phyloP scores from a whole-genome alignment of 2,888 invertebrate genomes.

The Sipha maydis region DNA sequence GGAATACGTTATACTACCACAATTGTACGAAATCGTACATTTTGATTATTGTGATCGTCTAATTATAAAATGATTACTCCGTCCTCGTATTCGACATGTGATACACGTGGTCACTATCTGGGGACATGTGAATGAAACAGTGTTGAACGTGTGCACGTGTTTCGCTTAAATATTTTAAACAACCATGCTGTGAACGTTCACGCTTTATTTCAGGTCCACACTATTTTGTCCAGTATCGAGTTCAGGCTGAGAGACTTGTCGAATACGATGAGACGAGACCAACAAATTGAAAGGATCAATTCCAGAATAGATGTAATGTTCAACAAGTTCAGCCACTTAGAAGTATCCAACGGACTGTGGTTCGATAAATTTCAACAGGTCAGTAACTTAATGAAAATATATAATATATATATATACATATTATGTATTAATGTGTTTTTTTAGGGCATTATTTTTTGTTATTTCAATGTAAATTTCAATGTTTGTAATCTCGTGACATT shows the following conservation, averaged over 20 bases:
- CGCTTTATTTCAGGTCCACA: slow-evolving; percentile 29
- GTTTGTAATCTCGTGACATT: too few relatives aligned
- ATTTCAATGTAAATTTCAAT: too few relatives aligned
- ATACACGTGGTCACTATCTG: not conserved
- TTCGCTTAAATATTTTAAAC: not conserved
- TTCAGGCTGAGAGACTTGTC: slow-evolving; percentile 54
- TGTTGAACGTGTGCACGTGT: not conserved
- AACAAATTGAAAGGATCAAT: slow-evolving; percentile 46
- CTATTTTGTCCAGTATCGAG: slow-evolving; percentile 41
- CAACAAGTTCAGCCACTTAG: slow-evolving; percentile 49
- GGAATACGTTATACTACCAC: too few relatives aligned
- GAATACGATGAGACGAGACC: slow-evolving; percentile 47
- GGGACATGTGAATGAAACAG: not conserved
- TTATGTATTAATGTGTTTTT: not conserved
- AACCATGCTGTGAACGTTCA: not conserved
- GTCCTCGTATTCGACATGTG: not conserved
- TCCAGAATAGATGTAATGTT: slow-evolving; percentile 47
- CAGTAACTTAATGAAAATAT: not conserved
- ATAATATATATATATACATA: not conserved
- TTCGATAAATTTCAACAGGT: slow-evolving; percentile 58
- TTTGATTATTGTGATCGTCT: too few relatives aligned
- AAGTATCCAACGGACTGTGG: slow-evolving; percentile 58
- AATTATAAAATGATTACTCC: not conserved
- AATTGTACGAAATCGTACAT: too few relatives aligned
- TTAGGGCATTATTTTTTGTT: not conserved